Conservation (phyloP, 2,888 invertebrate genomes). For the Baronia brevicornis region DNA sequence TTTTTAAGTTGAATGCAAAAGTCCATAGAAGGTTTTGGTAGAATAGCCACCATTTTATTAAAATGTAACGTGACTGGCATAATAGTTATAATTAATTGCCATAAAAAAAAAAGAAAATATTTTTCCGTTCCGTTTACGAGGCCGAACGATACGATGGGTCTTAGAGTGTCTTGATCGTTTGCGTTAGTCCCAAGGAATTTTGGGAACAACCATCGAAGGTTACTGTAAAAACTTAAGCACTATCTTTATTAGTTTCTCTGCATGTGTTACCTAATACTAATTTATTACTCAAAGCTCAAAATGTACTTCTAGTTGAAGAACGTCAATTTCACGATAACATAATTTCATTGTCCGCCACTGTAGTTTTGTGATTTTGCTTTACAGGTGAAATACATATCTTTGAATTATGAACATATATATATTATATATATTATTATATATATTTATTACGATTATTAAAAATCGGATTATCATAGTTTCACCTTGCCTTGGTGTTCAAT, state of each 20-base stretch:
- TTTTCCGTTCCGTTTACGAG: too few relatives aligned
- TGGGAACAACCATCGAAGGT: slow-evolving; percentile 23
- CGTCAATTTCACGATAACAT: slow-evolving; percentile 55
- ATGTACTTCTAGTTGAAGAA: slow-evolving; percentile 53
- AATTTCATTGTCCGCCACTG: slow-evolving; percentile 40
- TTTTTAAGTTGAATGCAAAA: too few relatives aligned
- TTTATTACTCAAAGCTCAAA: slow-evolving; percentile 57
- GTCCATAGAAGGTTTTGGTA: too few relatives aligned
- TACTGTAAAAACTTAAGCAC: slow-evolving; percentile 30
- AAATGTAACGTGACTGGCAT: too few relatives aligned
- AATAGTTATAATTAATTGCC: too few relatives aligned
- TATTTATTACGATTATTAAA: slow-evolving; percentile 39
- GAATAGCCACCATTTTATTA: too few relatives aligned
- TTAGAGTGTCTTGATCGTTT: neutral
- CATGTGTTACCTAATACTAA: slow-evolving; percentile 47
- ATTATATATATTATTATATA: slow-evolving; percentile 37
- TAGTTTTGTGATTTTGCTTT: slow-evolving; percentile 55
- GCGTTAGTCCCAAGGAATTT: slow-evolving; percentile 4
- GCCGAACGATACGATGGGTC: too few relatives aligned
- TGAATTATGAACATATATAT: slow-evolving; percentile 57
- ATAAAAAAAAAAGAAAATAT: too few relatives aligned
- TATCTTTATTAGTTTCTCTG: slow-evolving; percentile 36
- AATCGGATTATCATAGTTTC: slow-evolving; percentile 52
- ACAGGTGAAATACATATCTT: slow-evolving; percentile 73
- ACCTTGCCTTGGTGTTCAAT: slow-evolving; percentile 74